Base-by-base conservation (phyloP, 1,140 invertebrate genomes). In the Oreohelix idahoensis region DNA sequence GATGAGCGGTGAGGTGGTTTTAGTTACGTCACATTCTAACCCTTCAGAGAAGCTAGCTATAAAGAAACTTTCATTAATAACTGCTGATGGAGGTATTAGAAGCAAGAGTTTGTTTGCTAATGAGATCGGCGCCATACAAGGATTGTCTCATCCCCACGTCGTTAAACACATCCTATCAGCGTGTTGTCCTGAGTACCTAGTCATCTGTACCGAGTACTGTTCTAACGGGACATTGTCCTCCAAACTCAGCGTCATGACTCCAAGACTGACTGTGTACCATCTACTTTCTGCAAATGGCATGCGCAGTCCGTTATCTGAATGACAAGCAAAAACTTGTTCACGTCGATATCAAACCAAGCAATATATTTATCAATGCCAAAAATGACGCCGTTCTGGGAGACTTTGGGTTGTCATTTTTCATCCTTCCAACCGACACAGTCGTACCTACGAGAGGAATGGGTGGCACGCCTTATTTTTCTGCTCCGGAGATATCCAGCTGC, bases 191-290 rank as follows among this genome's bases (percentile, higher is more conserved):
- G 63, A 66, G 11, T 32, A 32, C 32, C 29, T 66, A n/a, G 29
- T 66, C 63, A 66, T 66, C 63, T 66, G 63, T 66, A 66, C 63
- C 32, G 63, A 66, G n/a, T 66, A 66, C 63, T 66, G 63, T 66
- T n/a, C 63, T 29, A 66, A 66, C 29, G 29, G 63, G 29, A 66
- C 63, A 66, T 35, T 66, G 29, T 8, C n/a, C 63, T 66, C n/a
- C 29, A 32, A 29, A 32, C 29, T 66, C 1, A 32, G 11, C 23
- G 5, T 32, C 29, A 2, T 66, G 2, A 32, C 63, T 4, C 29
- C 29, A 66, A 2, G 8, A 15, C 32, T 13, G 8, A 15, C 32
- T 32, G 63, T 32, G 29, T 17, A 66, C 11, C 1, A 66, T 15
- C 8, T 66, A 66, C 63, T 66, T 66, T 23, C 2, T 29, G 4